These are phyloP conservation scores for Eleginops maclovinus DNA, from an alignment of 2,113 vertebrate genomes.

Conservation along the genomic window DNA sequence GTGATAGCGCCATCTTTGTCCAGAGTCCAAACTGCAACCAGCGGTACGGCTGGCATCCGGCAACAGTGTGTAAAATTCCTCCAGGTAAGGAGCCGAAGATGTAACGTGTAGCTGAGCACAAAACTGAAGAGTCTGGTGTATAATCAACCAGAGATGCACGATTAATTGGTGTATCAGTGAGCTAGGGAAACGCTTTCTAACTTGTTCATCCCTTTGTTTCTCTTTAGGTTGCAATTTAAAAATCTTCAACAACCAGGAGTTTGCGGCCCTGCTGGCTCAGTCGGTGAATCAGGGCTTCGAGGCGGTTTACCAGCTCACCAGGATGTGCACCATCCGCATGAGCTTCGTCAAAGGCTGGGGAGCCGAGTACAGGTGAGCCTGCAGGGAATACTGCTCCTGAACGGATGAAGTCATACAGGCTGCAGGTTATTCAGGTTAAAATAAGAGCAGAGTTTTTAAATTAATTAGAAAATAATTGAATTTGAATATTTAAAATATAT, in stretches of 20 bases:
- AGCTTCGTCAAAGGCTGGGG: slow-evolving; percentile 99
- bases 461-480: too few species aligned
- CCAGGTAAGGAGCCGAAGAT: slow-evolving; percentile 86
- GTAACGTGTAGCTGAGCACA: neutral
- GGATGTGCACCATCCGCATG: slow-evolving; percentile 99
- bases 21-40: slow-evolving; percentile 99
- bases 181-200: too few species aligned
- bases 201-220: neutral
- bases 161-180: too few species aligned
- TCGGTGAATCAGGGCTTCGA: slow-evolving; percentile 99
- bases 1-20: slow-evolving; percentile 98
- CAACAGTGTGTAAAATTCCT: slow-evolving; percentile 98
- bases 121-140: neutral
- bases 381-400: neutral
- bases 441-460: too few species aligned
- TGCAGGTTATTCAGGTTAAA: neutral
- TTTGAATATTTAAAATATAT: too few species aligned
- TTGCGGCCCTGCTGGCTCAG: slow-evolving; percentile 96
- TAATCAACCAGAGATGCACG: neutral
- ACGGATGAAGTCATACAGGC: neutral
- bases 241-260: slow-evolving; percentile 99
- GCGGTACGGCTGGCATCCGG: slow-evolving; percentile 99
- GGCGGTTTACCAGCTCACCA: slow-evolving; percentile 97
- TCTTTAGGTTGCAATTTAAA: slow-evolving; percentile 95
- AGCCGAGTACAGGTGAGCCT: slow-evolving; percentile 93